Conservation (phyloP, 2,113 vertebrate genomes). For the Sapayoa aenigma region DNA sequence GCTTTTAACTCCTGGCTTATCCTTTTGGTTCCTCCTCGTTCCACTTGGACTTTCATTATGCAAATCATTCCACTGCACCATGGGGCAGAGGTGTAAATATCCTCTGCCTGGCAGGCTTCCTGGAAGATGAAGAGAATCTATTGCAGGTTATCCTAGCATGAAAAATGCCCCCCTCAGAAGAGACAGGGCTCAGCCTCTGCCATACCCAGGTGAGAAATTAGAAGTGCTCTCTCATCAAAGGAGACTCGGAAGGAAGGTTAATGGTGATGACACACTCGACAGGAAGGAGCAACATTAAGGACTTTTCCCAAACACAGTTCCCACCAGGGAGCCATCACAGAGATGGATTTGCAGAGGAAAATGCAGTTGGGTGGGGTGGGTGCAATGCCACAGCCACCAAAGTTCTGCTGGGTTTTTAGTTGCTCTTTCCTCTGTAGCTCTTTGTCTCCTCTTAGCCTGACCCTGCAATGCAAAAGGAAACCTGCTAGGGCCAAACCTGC, state of each 20-base stretch:
- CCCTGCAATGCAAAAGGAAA: not conserved
- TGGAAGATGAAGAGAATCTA: constrained; percentile 48
- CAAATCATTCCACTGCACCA: constrained; percentile 13
- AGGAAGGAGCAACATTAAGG: not conserved
- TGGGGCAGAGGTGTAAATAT: constrained; percentile 38
- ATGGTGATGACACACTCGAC: not conserved
- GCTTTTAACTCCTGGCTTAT: constrained; percentile 4
- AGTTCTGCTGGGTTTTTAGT: not conserved
- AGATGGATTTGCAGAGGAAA: constrained; percentile 14
- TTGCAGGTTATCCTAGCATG: constrained; percentile 47
- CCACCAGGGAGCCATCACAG: not conserved
- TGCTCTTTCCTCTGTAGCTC: not conserved
- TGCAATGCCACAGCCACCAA: not conserved
- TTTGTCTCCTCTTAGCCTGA: not conserved
- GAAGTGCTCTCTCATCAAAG: constrained; percentile 18
- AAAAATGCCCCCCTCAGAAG: constrained; percentile 50
- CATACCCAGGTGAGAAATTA: constrained; percentile 43
- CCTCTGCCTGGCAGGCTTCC: constrained; percentile 33
- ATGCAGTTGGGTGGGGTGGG: not conserved
- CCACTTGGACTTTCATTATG: constrained; percentile 45
- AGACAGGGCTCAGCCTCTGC: constrained; percentile 19
- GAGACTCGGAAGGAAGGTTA: not conserved
- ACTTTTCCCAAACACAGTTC: not conserved
- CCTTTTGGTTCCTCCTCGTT: not conserved
- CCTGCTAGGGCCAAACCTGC: not conserved